These are phyloP conservation scores for Polypedilum vanderplanki DNA, from an alignment of 1,140 invertebrate genomes.

Conservation along the genomic window DNA sequence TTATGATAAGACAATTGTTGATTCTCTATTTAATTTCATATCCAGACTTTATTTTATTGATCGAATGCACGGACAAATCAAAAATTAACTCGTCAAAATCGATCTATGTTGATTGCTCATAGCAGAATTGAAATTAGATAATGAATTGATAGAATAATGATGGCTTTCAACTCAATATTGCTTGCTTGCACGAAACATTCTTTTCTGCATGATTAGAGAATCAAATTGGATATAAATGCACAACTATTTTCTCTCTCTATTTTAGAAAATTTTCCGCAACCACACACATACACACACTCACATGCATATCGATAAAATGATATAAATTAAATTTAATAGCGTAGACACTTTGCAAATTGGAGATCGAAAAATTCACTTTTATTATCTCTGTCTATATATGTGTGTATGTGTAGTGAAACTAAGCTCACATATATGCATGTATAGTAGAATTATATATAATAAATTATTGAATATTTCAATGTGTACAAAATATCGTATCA, in stretches of 20 bases:
- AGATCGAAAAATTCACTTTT: not conserved
- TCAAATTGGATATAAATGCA: not conserved
- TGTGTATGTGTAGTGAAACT: too few relatives aligned
- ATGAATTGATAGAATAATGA: slow-evolving; percentile 16
- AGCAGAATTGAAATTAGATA: not conserved
- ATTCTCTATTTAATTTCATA: too few relatives aligned
- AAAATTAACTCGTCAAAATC: too few relatives aligned
- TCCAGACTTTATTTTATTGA: too few relatives aligned
- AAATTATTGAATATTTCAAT: slow-evolving; percentile 1
- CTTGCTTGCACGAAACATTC: not conserved
- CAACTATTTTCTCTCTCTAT: not conserved
- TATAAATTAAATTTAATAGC: slow-evolving; percentile 20
- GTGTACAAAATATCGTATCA: not conserved
- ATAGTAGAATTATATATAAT: slow-evolving; percentile 2
- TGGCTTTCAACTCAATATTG: too few relatives aligned
- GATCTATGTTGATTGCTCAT: too few relatives aligned
- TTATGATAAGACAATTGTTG: too few relatives aligned
- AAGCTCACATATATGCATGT: too few relatives aligned
- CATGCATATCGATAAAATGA: not conserved
- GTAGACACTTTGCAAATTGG: not conserved
- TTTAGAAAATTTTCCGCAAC: not conserved
- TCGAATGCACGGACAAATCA: too few relatives aligned
- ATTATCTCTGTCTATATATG: not conserved
- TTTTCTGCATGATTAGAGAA: not conserved
- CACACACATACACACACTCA: not conserved